Percentiles rank a stretch among this genome's conserved stretches.
These are phyloP conservation scores for Ceratitis capitata DNA, from an alignment of 1,140 invertebrate species.

Conservation along the genomic window DNA sequence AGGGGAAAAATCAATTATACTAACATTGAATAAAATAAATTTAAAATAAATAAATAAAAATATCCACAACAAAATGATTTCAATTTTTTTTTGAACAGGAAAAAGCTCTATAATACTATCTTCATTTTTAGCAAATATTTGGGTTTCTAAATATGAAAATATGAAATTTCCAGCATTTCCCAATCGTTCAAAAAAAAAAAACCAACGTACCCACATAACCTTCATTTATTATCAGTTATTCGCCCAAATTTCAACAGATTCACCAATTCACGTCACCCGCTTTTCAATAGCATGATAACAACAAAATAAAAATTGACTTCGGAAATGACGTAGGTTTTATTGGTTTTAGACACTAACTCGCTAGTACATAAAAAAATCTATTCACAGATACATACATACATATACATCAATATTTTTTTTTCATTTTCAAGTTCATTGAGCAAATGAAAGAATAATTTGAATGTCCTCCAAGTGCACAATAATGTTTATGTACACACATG, in stretches of 20 bases:
- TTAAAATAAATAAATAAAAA: too few relatives aligned
- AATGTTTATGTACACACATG: not conserved
- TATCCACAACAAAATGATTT: too few relatives aligned
- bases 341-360: too few relatives aligned
- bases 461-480: not conserved
- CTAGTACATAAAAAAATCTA: too few relatives aligned
- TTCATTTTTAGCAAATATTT: too few relatives aligned
- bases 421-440: slow-evolving; percentile 27
- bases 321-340: not conserved
- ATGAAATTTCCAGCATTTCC: not conserved
- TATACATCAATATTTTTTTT: not conserved
- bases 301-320: not conserved
- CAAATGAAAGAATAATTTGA: not conserved
- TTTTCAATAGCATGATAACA: not conserved
- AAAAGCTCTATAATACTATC: too few relatives aligned
- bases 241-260: too few relatives aligned
- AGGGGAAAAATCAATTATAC: too few relatives aligned
- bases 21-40: too few relatives aligned
- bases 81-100: too few relatives aligned
- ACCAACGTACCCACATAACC: not conserved
- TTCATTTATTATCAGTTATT: not conserved
- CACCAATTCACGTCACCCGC: not conserved
- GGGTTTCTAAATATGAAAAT: too few relatives aligned
- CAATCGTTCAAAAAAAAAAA: not conserved
- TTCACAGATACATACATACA: not conserved